These are phyloP conservation scores for Drosophila littoralis DNA, from an alignment of 1,140 invertebrate genomes.

Conservation along the genomic window DNA sequence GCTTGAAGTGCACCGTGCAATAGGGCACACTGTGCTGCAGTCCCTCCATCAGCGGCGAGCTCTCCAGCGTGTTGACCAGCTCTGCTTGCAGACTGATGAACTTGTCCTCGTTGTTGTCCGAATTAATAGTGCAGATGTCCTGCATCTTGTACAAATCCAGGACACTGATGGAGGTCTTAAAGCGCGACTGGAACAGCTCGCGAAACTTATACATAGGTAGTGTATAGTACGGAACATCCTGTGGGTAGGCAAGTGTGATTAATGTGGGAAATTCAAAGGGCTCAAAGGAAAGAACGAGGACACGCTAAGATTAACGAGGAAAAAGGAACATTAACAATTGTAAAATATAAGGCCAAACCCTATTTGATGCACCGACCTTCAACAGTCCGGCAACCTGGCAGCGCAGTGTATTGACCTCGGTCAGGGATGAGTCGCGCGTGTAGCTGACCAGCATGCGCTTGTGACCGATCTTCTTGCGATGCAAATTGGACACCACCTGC, in stretches of 20 bases:
- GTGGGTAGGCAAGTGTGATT: conserved; percentile 60
- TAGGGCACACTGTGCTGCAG: conserved; percentile 87
- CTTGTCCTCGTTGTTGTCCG: conserved; percentile 88
- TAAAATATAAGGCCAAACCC: neutral
- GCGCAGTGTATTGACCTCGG: conserved; percentile 88
- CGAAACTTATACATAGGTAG: conserved; percentile 94
- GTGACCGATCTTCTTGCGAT: conserved; percentile 92
- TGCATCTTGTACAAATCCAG: conserved; percentile 93
- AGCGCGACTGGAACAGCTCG: conserved; percentile 93
- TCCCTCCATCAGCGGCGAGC: conserved; percentile 76
- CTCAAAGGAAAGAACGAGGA: too few relatives aligned
- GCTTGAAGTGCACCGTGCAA: conserved; percentile 87
- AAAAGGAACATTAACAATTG: too few relatives aligned
- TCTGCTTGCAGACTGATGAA: conserved; percentile 88
- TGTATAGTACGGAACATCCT: conserved; percentile 90
- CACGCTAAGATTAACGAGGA: neutral
- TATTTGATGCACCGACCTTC: conserved; percentile 81
- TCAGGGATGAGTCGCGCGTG: conserved; percentile 86
- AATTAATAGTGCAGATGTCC: conserved; percentile 90
- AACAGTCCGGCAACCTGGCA: conserved; percentile 87
- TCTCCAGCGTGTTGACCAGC: conserved; percentile 83
- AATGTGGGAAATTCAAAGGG: too few relatives aligned
- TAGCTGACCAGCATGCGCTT: conserved; percentile 93
- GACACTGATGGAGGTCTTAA: conserved; percentile 90
- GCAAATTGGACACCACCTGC: conserved; percentile 92